phyloP scores from a whole-genome alignment of 1,140 invertebrate genomes.

The Platorchestia sp. region DNA sequence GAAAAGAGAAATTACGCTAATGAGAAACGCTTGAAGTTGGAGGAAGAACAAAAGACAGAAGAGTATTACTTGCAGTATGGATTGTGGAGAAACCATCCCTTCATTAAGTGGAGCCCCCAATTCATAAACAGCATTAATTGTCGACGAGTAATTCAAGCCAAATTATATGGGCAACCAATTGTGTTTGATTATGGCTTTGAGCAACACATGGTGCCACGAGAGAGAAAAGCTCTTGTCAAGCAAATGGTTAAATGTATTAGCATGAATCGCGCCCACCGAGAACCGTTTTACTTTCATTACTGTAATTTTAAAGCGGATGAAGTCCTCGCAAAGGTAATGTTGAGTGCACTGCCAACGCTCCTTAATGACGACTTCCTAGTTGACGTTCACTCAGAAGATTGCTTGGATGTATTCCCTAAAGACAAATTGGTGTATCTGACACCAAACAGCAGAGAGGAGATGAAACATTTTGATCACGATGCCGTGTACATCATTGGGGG shows the following conservation, averaged over 20 bases:
- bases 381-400: conserved; percentile 80
- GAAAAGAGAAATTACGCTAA: conserved; percentile 69
- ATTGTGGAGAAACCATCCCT: conserved; percentile 77
- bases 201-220: conserved; percentile 79
- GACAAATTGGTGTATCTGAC: conserved; percentile 88
- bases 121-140: conserved; percentile 79
- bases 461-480: conserved; percentile 81
- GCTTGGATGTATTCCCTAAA: conserved; percentile 87
- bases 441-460: conserved; percentile 81
- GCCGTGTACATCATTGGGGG: conserved; percentile 89
- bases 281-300: conserved; percentile 84
- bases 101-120: conserved; percentile 77
- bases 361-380: conserved; percentile 80
- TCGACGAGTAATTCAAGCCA: conserved; percentile 75
- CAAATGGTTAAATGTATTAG: conserved; percentile 75
- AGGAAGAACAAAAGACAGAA: conserved; percentile 69
- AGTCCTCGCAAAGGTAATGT: conserved; percentile 75
- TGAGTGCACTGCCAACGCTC: conserved; percentile 77
- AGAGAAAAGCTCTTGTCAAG: conserved; percentile 80
- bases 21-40: not conserved
- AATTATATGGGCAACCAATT: conserved; percentile 81
- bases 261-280: conserved; percentile 78
- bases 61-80: conserved; percentile 74
- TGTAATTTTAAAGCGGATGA: conserved; percentile 78
- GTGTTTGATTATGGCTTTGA: conserved; percentile 88